Evolutionary conservation across 2,888 invertebrate genomes (phyloP).

Genomic region (Psococerastis gibbosa): DNA sequence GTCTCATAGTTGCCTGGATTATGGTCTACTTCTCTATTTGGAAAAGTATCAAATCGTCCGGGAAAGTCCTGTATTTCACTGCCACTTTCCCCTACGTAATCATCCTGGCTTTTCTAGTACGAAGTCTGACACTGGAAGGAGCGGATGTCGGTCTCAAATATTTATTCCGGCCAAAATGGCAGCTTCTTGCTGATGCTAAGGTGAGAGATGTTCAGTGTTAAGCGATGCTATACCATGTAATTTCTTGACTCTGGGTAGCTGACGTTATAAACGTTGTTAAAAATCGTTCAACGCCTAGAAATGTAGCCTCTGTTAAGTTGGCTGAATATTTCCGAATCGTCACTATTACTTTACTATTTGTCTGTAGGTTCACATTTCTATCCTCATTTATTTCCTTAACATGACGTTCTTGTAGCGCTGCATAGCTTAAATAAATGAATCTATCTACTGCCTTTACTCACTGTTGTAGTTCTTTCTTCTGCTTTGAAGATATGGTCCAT

Average conservation of each 20-base stretch:
- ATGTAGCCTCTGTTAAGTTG: background rate
- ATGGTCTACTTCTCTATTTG: slow-evolving; percentile 90
- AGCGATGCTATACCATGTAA: no score
- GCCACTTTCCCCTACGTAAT: slow-evolving; percentile 82
- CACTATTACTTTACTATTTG: no score
- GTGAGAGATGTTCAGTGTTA: no score
- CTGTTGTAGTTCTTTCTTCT: no score
- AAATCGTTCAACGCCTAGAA: background rate
- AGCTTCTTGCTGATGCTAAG: slow-evolving; percentile 59
- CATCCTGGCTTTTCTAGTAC: slow-evolving; percentile 65
- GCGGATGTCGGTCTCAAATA: slow-evolving; percentile 67
- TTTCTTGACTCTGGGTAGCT: background rate
- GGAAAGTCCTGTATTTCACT: slow-evolving; percentile 78
- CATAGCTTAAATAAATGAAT: no score
- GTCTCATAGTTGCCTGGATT: slow-evolving; percentile 81
- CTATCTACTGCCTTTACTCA: no score
- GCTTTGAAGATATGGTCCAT: no score
- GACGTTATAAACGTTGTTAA: background rate
- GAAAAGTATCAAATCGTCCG: slow-evolving; percentile 91
- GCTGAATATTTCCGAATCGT: no score
- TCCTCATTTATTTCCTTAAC: no score
- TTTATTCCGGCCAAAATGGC: slow-evolving; percentile 77
- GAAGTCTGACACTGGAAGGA: slow-evolving; percentile 79
- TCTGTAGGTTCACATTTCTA: no score
- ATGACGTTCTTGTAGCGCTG: no score